Evolutionary conservation across 2,888 invertebrate species (phyloP), one percentile per base, ranked within the genome.

Genomic region (Ornithoptera alexandrae): DNA sequence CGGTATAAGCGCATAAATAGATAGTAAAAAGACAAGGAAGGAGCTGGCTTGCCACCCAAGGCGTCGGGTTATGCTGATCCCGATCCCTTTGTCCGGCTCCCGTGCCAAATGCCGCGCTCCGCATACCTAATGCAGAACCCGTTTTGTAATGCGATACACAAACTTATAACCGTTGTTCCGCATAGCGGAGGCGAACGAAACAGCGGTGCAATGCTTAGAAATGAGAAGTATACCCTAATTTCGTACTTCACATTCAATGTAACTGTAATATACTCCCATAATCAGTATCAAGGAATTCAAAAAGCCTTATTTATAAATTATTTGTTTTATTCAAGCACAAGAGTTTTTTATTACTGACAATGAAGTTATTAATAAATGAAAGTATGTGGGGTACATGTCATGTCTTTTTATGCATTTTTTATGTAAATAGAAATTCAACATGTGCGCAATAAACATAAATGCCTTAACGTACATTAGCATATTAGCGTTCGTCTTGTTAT

Each of bases 11-110:
- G 65, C 66, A 42, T 42, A 62, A 66, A 62, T 62, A 70, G 66
- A 50, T 65, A 59, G 39, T 18, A 62, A 63, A 65, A 42, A 64
- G 57, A 62, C 69, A 67, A 62, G 66, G 71, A 71, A 69, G 61
- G 67, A 61, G 65, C 64, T 69, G 67, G 71, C 69, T 73, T 74
- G 79, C 90, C 90, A 88, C 89, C 90, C 89, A 90, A 80, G 81
- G 82, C 75, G 89, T 80, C 82, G 82, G 77, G 80, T 85, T 88
- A 86, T 87, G 85, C 88, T 83, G 80, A 83, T 85, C 84, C 83
- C 79, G 81, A 79, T 81, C 80, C 83, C 82, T 83, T 85, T 85
- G 84, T 86, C 81, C 81, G 79, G 77, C 78, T 79, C 83, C 84
- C 81, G 85, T 87, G 87, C 85, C 88, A 88, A 88, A 85, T 81